phyloP scores from a whole-genome alignment of 1,140 invertebrate genomes.

The Drosophila varians region DNA sequence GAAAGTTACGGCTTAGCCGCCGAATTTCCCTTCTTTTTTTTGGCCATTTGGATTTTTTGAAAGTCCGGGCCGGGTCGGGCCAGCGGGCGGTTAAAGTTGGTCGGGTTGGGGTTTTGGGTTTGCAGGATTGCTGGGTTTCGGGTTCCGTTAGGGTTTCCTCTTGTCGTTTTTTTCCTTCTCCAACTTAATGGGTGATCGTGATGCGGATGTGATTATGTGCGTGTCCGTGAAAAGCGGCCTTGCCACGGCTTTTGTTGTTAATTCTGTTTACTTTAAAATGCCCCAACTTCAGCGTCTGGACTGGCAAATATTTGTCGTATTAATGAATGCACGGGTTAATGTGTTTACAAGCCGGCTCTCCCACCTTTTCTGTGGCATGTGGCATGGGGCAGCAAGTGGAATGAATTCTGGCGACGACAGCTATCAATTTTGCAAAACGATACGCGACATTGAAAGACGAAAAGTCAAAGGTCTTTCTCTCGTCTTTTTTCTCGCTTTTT shows the following conservation, averaged over 20 bases:
- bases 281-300: slow-evolving; percentile 50
- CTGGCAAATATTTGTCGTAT: slow-evolving; percentile 72
- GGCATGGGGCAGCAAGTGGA: background rate
- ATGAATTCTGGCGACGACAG: slow-evolving; percentile 30
- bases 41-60: background rate
- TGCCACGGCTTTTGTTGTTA: slow-evolving; percentile 76
- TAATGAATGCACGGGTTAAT: slow-evolving; percentile 80
- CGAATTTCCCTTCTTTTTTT: no score
- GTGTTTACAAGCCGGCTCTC: slow-evolving; percentile 63
- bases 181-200: slow-evolving; percentile 43
- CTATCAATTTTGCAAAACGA: slow-evolving; percentile 55
- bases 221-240: slow-evolving; percentile 37
- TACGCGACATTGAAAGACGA: slow-evolving; percentile 51
- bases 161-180: slow-evolving; percentile 3
- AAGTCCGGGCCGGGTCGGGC: background rate
- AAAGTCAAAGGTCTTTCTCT: background rate
- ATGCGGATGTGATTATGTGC: slow-evolving; percentile 39
- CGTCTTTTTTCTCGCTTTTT: background rate
- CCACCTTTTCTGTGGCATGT: background rate
- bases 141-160: slow-evolving; percentile 24
- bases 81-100: background rate
- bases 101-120: background rate
- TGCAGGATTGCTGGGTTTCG: background rate
- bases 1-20: slow-evolving; percentile 45
- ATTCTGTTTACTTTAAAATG: slow-evolving; percentile 77